Conservation (phyloP, 2,888 invertebrate genomes). For the Leucoma salicis region DNA sequence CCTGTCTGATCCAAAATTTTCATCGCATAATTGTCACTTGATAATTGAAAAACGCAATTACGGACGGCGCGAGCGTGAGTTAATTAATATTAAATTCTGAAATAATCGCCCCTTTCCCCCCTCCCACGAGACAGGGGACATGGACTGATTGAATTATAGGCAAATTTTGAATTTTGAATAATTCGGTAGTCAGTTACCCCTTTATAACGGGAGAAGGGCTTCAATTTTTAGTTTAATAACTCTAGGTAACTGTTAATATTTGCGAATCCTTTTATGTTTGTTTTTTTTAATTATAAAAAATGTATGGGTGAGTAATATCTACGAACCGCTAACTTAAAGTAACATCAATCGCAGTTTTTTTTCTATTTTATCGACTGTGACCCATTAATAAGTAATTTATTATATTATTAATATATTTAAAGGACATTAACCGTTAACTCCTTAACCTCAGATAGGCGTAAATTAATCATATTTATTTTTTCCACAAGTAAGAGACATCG, state of each 20-base stretch:
- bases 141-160: constrained; percentile 78
- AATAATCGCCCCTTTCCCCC: constrained; percentile 67
- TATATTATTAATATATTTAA: constrained; percentile 34
- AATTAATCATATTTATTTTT: constrained; percentile 31
- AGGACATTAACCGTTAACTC: constrained; percentile 42
- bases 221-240: constrained; percentile 45
- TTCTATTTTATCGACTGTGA: constrained; percentile 28
- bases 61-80: constrained; percentile 66
- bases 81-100: constrained; percentile 83
- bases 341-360: constrained; percentile 26
- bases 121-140: constrained; percentile 52
- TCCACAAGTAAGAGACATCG: constrained; percentile 37
- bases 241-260: no score
- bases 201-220: constrained; percentile 52
- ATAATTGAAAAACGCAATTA: constrained; percentile 82
- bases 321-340: no score
- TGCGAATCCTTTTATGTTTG: no score
- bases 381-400: constrained; percentile 35
- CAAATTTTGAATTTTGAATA: constrained; percentile 81
- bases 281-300: no score
- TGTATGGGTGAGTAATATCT: no score
- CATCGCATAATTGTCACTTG: constrained; percentile 76
- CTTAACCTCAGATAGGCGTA: constrained; percentile 33
- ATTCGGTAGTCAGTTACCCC: constrained; percentile 71
- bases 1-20: constrained; percentile 65